These are phyloP conservation scores for Cephonodes hylas DNA, from an alignment of 2,888 invertebrate species.

Conservation along the genomic window DNA sequence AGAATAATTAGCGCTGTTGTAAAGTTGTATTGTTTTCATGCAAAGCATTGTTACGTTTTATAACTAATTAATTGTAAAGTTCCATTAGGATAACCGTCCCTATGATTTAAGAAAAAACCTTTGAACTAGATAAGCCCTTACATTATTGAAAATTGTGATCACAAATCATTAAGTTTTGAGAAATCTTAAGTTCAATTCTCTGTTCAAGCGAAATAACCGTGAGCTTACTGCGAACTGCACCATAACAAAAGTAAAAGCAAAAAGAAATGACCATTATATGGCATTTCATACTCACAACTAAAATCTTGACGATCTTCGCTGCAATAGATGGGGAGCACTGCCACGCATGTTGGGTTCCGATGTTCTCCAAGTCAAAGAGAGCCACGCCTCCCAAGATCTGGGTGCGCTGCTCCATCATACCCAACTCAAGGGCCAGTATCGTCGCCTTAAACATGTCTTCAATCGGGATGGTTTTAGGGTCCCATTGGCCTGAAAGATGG, in stretches of 20 bases:
- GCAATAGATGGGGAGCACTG: conserved; percentile 87
- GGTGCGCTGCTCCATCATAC: conserved; percentile 86
- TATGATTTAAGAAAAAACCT: no score
- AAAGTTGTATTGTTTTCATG: no score
- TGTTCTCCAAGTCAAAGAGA: conserved; percentile 87
- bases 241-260: neutral
- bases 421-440: conserved; percentile 86
- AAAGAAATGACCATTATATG: neutral
- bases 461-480: conserved; percentile 83
- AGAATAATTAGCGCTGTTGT: no score
- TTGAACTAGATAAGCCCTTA: no score
- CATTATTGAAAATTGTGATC: no score
- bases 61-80: no score
- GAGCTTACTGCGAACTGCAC: no score
- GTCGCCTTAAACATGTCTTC: conserved; percentile 88
- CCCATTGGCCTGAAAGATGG: conserved; percentile 84
- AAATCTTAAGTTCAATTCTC: no score
- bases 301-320: conserved; percentile 84
- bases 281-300: conserved; percentile 80
- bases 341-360: conserved; percentile 86
- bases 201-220: neutral
- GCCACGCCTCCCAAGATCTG: conserved; percentile 90
- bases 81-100: no score
- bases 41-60: no score
- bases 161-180: no score